These are phyloP conservation scores for Tachypleus tridentatus DNA, from an alignment of 1,140 invertebrate species.

Conservation along the genomic window DNA sequence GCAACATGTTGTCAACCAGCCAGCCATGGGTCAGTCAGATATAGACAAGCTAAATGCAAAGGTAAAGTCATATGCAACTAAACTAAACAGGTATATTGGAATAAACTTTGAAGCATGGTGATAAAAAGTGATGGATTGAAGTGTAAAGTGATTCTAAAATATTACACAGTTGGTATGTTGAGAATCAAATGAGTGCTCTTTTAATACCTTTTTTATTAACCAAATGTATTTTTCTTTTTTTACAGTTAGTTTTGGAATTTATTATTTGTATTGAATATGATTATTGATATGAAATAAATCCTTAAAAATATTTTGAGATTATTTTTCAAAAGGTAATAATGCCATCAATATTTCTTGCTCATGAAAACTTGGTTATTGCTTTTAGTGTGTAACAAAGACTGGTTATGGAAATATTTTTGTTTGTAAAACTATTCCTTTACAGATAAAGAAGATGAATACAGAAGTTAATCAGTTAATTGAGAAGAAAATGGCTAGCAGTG, in stretches of 20 bases:
- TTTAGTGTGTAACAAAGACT: slow-evolving; percentile 8
- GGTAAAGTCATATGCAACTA: slow-evolving; percentile 32
- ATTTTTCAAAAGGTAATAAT: not conserved
- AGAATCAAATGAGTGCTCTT: no score
- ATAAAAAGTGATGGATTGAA: no score
- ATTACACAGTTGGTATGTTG: no score
- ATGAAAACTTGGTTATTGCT: not conserved
- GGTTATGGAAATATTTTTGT: not conserved
- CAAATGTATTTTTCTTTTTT: slow-evolving; percentile 1
- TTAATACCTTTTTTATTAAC: not conserved
- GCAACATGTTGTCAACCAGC: slow-evolving; percentile 49
- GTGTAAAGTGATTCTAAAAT: no score
- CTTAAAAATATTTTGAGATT: not conserved
- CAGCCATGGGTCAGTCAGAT: slow-evolving; percentile 53
- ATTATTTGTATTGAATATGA: not conserved
- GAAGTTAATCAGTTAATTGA: slow-evolving; percentile 47
- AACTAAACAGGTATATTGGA: not conserved
- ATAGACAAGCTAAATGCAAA: slow-evolving; percentile 49
- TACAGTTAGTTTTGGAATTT: not conserved
- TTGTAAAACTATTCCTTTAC: slow-evolving; percentile 9
- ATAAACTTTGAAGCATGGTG: not conserved
- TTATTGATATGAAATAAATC: not conserved
- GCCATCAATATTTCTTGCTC: not conserved
- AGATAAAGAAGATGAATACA: slow-evolving; percentile 47
- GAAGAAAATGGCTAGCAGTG: slow-evolving; percentile 36